Conservation (phyloP, 1,140 invertebrate species). For the Solenopsis fugax region DNA sequence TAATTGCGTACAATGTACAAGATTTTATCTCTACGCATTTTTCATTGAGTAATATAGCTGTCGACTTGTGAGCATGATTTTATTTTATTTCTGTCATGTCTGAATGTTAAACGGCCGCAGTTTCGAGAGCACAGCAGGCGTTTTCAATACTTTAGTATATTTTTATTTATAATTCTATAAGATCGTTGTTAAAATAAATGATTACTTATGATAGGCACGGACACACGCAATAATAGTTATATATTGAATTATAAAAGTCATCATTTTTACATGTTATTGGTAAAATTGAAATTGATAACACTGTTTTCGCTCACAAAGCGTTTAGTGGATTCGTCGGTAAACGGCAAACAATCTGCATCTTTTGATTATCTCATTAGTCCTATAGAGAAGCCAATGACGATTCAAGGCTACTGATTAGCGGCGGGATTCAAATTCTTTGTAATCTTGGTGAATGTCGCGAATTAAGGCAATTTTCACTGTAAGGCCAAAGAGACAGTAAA, state of each 20-base stretch:
- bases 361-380: constrained; percentile 73
- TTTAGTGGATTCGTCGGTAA: constrained; percentile 74
- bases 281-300: constrained; percentile 2
- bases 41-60: not conserved
- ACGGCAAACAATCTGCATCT: constrained; percentile 58
- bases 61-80: not conserved
- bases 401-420: constrained; percentile 83
- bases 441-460: constrained; percentile 85
- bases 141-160: not conserved
- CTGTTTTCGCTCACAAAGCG: constrained; percentile 29
- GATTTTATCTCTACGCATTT: not conserved
- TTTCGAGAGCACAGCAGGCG: not conserved
- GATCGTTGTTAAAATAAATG: not conserved
- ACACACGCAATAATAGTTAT: not conserved
- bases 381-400: constrained; percentile 84
- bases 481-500: constrained; percentile 86
- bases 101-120: not conserved
- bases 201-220: not conserved
- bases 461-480: constrained; percentile 83
- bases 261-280: not conserved
- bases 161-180: not conserved
- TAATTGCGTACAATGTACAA: not conserved
- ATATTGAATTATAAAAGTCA: not conserved
- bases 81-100: not conserved
- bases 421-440: constrained; percentile 85